Evolutionary conservation across 2,113 vertebrate genomes (phyloP), one percentile per base, ranked within the genome.

Genomic region (Stigmatopora argus): DNA sequence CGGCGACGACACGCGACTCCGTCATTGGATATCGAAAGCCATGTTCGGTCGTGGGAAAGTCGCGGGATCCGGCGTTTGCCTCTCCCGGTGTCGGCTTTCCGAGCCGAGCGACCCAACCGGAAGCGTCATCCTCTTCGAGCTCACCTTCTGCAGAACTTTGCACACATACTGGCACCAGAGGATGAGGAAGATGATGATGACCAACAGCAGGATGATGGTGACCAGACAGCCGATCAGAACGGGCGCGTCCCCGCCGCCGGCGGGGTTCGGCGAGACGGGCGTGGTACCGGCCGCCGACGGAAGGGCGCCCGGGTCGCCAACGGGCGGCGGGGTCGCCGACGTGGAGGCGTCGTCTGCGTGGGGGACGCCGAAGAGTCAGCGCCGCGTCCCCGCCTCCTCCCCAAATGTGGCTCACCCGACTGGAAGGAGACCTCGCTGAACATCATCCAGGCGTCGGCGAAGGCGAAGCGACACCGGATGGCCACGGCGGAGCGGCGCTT

Each of bases 401-500:
- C n/a, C n/a, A 23, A 11, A 6, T 31, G 12, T 31, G 5, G 0
- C 2, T 66, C 73, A 94, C 94, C 92, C 0, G 94, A 95, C 83
- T 92, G 93, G 81, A 96, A 96, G 83, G 92, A 94, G 51, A 96
- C 91, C 80, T 96, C 94, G 0, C 94, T 96, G 89, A 96, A 92
- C 93, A 96, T 91, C 93, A 96, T 94, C 94, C 94, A 96, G 19
- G 89, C 80, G 58, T 95, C 94, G 0, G 94, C 94, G 0, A 95
- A 96, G 90, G 71, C 69, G 76, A 96, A 96, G 61, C 79, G 91
- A 83, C 94, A 96, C 41, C 92, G 91, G 2, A 96, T 80, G 11
- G 91, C 91, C 38, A 88, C 91, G 34, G 91, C 94, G 0, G 91
- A 63, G 0, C 89, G 90, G 35, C 91, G 91, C 35, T 86, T 71